Base-by-base conservation (phyloP, 1,140 invertebrate species). In the Asobara japonica region DNA sequence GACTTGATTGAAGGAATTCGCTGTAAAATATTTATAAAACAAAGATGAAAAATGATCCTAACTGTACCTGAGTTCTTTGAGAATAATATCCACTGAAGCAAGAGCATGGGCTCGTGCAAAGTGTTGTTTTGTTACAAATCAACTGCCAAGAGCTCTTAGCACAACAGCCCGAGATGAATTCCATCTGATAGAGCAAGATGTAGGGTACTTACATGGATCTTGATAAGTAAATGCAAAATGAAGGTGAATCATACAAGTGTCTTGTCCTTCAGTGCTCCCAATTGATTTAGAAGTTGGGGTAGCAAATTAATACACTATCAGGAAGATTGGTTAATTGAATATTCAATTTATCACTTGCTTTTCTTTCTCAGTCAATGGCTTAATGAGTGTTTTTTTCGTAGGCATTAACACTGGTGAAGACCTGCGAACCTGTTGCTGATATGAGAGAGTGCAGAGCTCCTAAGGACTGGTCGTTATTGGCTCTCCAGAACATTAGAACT, bases 351-450 rank as follows among this genome's bases (percentile, higher is more conserved):
- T 18, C 41, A 13, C n/a, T 45, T 18, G n/a, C 18, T 16, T 18
- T 6, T 6, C 18, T 18, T 18, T 45, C 3, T 16, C 5, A 45
- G 18, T 6, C 5, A 45, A 45, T 6, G 7, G 4, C 18, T 18
- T 11, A 56, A 13, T 56, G 22, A n/a, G n/a, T 67, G n/a, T 67
- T 38, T n/a, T 29, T 75, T 48, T 38, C 66, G 31, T 73, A 94
- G 90, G 94, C 95, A 10, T 89, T 97, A 73, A 97, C 96, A 20
- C 84, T 97, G 73, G 94, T 97, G 74, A 98, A 98, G 87, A 96
- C 96, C 11, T 98, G 96, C 86, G 96, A 97, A 87, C 93, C 94
- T 1, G 94, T 95, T 6, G 91, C 92, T 2, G 94, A 96, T 83
- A 95, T 98, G 91, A 89, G 95, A 75, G 91, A 95, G 79, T 98